phyloP scores from a whole-genome alignment of 1,140 invertebrate genomes.

The Hyposmocoma kahamanoa region DNA sequence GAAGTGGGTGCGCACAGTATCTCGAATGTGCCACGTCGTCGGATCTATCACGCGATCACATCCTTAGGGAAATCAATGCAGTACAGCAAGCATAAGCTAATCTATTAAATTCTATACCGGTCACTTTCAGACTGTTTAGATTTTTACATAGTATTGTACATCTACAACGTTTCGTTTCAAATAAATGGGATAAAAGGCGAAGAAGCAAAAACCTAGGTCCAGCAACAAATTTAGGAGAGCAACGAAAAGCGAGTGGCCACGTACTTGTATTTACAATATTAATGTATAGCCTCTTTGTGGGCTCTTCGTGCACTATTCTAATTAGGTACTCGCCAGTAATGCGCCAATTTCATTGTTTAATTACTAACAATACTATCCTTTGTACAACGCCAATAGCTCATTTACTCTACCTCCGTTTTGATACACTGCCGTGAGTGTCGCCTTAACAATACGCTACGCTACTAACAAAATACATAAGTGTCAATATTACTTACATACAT shows the following conservation, averaged over 20 bases:
- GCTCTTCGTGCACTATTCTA: conserved; percentile 65
- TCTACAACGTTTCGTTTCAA: too few species aligned
- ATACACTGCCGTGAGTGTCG: conserved; percentile 62
- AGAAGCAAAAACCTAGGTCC: conserved; percentile 13
- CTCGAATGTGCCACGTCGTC: too few species aligned
- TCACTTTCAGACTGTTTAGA: conserved; percentile 17
- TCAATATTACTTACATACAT: conserved; percentile 67
- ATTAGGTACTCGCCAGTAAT: conserved; percentile 74
- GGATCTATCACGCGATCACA: too few species aligned
- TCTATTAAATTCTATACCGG: conserved; percentile 12
- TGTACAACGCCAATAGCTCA: conserved; percentile 71
- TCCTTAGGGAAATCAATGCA: too few species aligned
- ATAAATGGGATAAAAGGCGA: conserved; percentile 23
- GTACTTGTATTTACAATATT: conserved; percentile 54
- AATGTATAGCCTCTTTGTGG: conserved; percentile 58
- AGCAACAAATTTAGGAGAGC: conserved; percentile 38
- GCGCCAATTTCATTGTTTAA: conserved; percentile 67
- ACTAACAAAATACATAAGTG: conserved; percentile 71
- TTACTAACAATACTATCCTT: conserved; percentile 68
- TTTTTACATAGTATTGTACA: too few species aligned
- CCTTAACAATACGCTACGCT: conserved; percentile 58
- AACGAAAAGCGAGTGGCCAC: conserved; percentile 53
- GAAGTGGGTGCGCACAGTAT: too few species aligned
- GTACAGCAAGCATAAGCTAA: conserved; percentile 32
- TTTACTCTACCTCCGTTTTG: conserved; percentile 59